Evolutionary conservation across 2,797 vertebrate species (phyloP).

Genomic region (Malurus splendens): DNA sequence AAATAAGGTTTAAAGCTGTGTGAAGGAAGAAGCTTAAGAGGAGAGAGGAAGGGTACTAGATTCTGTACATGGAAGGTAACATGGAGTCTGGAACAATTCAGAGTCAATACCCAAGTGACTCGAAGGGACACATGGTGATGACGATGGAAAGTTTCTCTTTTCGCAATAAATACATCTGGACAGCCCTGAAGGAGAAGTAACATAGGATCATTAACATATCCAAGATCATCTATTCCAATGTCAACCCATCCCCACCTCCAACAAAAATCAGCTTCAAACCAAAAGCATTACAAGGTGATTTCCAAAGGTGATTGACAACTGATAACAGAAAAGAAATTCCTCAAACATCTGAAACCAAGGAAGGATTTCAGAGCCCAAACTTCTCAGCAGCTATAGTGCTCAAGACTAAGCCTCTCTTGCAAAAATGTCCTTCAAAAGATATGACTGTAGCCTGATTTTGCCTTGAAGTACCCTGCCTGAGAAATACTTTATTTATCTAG

Average conservation of each 20-base stretch:
- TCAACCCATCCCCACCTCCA: neutral
- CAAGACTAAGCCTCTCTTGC: neutral
- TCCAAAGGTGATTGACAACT: neutral
- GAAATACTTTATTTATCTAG: neutral
- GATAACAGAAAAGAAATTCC: neutral
- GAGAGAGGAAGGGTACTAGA: neutral
- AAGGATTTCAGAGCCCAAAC: neutral
- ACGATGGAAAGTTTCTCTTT: neutral
- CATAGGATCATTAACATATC: neutral
- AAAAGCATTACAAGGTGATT: neutral
- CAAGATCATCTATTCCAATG: neutral
- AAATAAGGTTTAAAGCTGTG: neutral
- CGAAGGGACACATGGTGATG: neutral
- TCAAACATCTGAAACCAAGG: neutral
- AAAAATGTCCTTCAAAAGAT: neutral
- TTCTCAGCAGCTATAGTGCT: neutral
- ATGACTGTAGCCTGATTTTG: neutral
- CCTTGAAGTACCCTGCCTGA: neutral
- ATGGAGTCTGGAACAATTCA: accelerated
- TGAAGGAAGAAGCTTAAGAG: neutral
- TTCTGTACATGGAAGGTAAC: neutral
- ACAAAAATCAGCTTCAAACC: neutral
- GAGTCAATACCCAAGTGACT: neutral
- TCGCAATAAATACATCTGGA: neutral
- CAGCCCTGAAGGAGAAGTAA: neutral